Conservation (phyloP, 2,888 invertebrate genomes). For the Drosophila setosimentum region DNA sequence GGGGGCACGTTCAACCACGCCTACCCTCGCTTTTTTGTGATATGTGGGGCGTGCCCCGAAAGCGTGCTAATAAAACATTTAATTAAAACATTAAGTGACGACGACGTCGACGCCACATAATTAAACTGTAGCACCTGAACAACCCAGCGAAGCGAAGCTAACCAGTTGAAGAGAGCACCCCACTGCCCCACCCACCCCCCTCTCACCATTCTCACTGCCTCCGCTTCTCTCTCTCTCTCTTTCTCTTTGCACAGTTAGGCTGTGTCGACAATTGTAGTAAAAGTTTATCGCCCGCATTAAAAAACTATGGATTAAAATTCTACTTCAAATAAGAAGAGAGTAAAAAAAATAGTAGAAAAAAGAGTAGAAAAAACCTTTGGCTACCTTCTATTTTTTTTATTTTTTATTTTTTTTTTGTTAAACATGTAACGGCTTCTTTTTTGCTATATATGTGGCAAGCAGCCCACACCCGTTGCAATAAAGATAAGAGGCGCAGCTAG, state of each 20-base stretch:
- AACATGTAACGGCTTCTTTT: slow-evolving; percentile 22
- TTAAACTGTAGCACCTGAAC: slow-evolving; percentile 71
- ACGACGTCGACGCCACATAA: slow-evolving; percentile 54
- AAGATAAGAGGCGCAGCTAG: slow-evolving; percentile 73
- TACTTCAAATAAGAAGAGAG: slow-evolving; percentile 66
- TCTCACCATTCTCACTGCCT: slow-evolving; percentile 13
- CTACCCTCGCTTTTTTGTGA: background rate
- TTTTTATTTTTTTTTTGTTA: slow-evolving; percentile 4
- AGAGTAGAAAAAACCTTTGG: slow-evolving; percentile 41
- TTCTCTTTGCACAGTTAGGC: slow-evolving; percentile 37
- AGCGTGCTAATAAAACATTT: slow-evolving; percentile 80
- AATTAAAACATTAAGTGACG: slow-evolving; percentile 76
- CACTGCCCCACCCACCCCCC: slow-evolving; percentile 14
- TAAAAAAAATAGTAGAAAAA: slow-evolving; percentile 16
- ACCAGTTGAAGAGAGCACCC: slow-evolving; percentile 41
- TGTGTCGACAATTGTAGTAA: slow-evolving; percentile 77
- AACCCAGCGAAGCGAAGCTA: slow-evolving; percentile 40
- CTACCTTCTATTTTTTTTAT: too few species aligned
- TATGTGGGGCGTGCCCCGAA: slow-evolving; percentile 47
- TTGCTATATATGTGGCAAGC: slow-evolving; percentile 24
- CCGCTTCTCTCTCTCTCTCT: slow-evolving; percentile 8
- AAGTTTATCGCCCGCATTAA: slow-evolving; percentile 81
- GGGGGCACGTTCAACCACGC: slow-evolving; percentile 28
- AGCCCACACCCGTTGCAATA: slow-evolving; percentile 55
- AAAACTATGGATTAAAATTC: slow-evolving; percentile 81